Conservation (phyloP, 2,797 vertebrate genomes). For the Buceros bicornis region DNA sequence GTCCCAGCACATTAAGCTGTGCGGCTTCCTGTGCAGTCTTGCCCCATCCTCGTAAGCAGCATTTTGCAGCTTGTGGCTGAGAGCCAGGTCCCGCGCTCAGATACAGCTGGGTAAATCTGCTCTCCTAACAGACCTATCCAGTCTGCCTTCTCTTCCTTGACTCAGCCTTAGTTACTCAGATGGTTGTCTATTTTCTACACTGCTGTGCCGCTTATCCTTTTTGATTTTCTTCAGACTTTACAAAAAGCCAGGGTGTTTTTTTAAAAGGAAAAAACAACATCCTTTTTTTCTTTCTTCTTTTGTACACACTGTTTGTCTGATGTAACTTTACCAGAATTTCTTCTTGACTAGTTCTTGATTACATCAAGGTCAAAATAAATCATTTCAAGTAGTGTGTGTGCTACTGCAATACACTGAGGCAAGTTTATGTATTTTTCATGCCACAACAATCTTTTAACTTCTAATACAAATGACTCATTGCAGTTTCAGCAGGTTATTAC, state of each 20-base stretch:
- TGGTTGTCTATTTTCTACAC: not conserved
- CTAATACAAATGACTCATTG: not conserved
- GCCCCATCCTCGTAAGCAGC: accelerated
- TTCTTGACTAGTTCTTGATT: not conserved
- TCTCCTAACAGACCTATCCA: not conserved
- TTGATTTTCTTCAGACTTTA: not conserved
- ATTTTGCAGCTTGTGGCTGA: not conserved
- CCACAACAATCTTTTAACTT: not conserved
- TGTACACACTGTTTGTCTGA: not conserved
- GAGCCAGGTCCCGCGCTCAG: not conserved
- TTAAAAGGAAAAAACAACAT: not conserved
- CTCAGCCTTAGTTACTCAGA: not conserved
- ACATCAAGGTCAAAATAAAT: not conserved
- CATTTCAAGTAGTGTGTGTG: not conserved
- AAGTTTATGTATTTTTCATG: not conserved
- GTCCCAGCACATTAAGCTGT: not conserved
- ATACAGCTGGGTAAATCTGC: not conserved
- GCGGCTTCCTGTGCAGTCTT: not conserved
- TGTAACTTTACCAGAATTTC: not conserved
- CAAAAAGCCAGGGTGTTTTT: not conserved
- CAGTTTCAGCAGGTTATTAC: not conserved
- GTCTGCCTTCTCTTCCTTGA: not conserved
- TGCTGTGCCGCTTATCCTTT: not conserved
- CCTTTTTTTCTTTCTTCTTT: not conserved
- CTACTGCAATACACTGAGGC: not conserved